These are phyloP conservation scores for Silvanus unidentatus DNA, from an alignment of 2,888 invertebrate species.

Conservation along the genomic window DNA sequence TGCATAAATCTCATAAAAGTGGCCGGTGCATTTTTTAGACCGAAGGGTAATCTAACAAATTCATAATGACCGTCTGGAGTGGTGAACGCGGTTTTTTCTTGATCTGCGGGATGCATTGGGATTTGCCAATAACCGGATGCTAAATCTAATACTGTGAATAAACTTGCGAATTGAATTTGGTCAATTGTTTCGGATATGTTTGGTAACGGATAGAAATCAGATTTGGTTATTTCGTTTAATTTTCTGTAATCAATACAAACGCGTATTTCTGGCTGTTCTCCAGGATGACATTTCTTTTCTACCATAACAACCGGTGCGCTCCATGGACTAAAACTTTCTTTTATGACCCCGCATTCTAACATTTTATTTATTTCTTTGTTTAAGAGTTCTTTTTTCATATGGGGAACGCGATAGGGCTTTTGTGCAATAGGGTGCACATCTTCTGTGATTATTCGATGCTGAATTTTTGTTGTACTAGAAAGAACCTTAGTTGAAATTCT, in stretches of 20 bases:
- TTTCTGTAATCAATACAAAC: conserved; percentile 18
- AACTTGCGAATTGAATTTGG: conserved; percentile 12
- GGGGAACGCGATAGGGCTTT: conserved; percentile 8
- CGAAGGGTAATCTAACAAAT: conserved; percentile 5
- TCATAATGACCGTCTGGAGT: conserved; percentile 9
- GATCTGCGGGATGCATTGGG: conserved; percentile 15
- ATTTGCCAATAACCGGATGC: conserved; percentile 29
- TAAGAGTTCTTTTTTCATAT: conserved; percentile 6
- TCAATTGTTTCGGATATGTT: conserved; percentile 26
- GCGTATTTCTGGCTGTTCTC: conserved; percentile 7
- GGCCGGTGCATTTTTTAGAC: conserved; percentile 5
- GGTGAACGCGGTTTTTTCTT: conserved; percentile 18
- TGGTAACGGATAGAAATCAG: conserved; percentile 19
- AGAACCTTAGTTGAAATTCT: conserved; percentile 2
- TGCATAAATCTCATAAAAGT: conserved; percentile 6
- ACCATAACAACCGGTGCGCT: conserved; percentile 33
- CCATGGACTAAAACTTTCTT: conserved; percentile 30
- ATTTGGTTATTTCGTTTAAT: conserved; percentile 17
- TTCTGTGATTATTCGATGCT: conserved; percentile 10
- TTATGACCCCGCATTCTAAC: conserved; percentile 20
- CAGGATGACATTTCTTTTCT: conserved; percentile 27
- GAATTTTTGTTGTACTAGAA: conserved; percentile 4
- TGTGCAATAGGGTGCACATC: conserved; percentile 2
- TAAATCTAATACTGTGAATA: conserved; percentile 27
- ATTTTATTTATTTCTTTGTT: conserved; percentile 18